Evolutionary conservation across 1,140 invertebrate genomes (phyloP).

Genomic region (Tetramorium parvispinum): DNA sequence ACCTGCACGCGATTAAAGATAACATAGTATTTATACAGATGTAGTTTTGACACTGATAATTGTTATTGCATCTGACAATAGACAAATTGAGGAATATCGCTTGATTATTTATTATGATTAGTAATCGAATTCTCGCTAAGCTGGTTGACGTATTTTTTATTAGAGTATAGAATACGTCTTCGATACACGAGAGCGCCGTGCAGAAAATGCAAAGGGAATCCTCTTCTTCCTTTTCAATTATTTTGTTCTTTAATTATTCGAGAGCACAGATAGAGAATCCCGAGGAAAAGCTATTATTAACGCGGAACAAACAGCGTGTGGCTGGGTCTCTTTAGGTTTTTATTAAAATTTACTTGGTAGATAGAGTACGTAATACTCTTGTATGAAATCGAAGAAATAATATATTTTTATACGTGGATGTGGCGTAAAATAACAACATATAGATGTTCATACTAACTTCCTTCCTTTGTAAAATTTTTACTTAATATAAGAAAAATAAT

Average conservation of each 20-base stretch:
- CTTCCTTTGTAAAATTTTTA: too few species aligned
- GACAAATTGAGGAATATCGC: slow-evolving; percentile 1
- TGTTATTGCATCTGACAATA: neutral
- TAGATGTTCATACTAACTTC: too few species aligned
- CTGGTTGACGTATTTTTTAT: slow-evolving; percentile 17
- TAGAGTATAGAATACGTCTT: neutral
- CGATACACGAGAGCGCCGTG: neutral
- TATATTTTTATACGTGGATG: neutral
- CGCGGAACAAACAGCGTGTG: neutral
- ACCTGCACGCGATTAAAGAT: neutral
- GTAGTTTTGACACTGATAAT: neutral
- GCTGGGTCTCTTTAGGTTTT: slow-evolving; percentile 4
- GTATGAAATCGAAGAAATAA: neutral
- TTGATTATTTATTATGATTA: neutral
- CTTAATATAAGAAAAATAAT: too few species aligned
- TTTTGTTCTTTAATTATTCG: slow-evolving; percentile 36
- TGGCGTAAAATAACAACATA: neutral
- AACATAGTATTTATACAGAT: neutral
- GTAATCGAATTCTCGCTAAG: slow-evolving; percentile 2
- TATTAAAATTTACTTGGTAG: neutral
- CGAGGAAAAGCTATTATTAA: slow-evolving; percentile 25
- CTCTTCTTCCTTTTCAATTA: slow-evolving; percentile 17
- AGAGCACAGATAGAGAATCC: neutral
- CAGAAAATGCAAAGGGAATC: neutral
- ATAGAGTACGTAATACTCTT: neutral